Conservation (phyloP, 1,140 invertebrate species). For the Camponotus pennsylvanicus region DNA sequence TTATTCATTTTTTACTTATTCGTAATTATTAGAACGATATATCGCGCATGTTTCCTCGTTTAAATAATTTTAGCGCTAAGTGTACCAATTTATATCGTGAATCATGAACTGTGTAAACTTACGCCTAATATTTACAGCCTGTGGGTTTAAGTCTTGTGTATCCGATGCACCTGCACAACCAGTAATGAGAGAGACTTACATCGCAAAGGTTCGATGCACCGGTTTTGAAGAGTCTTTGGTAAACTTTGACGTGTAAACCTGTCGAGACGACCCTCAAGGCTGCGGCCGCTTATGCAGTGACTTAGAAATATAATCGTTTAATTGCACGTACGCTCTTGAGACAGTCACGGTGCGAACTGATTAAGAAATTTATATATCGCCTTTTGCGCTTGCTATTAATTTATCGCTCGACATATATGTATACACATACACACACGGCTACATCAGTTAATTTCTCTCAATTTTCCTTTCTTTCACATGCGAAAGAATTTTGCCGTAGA, state of each 20-base stretch:
- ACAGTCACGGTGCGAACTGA: not conserved
- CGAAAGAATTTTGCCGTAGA: not conserved
- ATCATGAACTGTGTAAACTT: not conserved
- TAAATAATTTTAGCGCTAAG: not conserved
- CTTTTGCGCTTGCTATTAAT: constrained; percentile 60
- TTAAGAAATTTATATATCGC: constrained; percentile 69
- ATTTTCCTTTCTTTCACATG: not conserved
- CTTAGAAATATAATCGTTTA: constrained; percentile 73
- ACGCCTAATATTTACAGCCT: not conserved
- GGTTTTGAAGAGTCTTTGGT: constrained; percentile 69
- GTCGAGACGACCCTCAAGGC: constrained; percentile 49
- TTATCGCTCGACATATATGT: constrained; percentile 16
- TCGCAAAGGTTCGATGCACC: constrained; percentile 45
- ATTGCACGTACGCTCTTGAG: constrained; percentile 53
- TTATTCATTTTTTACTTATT: not conserved
- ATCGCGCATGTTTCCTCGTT: not conserved
- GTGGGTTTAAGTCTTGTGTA: not conserved
- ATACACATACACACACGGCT: constrained; percentile 4
- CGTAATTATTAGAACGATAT: not conserved
- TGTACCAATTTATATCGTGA: not conserved
- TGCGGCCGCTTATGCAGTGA: constrained; percentile 57
- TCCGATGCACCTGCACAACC: not conserved
- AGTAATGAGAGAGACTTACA: constrained; percentile 24
- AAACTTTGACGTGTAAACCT: constrained; percentile 73
- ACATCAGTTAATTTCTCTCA: constrained; percentile 51